Conservation (phyloP, 2,797 vertebrate species). For the Periparus ater region DNA sequence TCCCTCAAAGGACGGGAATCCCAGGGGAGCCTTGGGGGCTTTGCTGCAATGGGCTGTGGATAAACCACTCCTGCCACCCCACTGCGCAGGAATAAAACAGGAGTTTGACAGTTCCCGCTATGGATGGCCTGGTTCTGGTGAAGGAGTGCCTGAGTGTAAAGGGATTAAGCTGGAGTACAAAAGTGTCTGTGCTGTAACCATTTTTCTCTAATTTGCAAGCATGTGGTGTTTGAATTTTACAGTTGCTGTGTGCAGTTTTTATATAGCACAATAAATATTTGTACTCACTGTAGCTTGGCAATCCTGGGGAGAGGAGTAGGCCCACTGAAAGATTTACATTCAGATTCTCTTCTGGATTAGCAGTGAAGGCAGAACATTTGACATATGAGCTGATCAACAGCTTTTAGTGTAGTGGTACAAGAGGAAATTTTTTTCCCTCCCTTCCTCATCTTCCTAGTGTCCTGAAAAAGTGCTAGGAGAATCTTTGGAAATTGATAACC, state of each 20-base stretch:
- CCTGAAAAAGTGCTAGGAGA: background rate
- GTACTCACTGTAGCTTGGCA: background rate
- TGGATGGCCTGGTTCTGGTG: background rate
- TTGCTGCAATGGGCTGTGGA: background rate
- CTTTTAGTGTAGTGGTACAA: background rate
- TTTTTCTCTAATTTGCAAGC: background rate
- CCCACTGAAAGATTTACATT: background rate
- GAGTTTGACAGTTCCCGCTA: fast-evolving
- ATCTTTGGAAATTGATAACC: background rate
- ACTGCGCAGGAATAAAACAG: fast-evolving
- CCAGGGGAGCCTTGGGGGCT: background rate
- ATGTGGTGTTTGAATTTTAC: background rate
- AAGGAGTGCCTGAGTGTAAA: background rate
- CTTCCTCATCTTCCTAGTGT: fast-evolving
- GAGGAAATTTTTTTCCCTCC: fast-evolving
- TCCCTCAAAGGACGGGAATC: fast-evolving
- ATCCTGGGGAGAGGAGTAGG: background rate
- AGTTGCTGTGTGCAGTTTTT: background rate
- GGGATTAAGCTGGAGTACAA: background rate
- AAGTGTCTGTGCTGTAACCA: fast-evolving
- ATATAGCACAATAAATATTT: background rate
- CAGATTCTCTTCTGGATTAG: background rate
- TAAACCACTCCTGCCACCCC: fast-evolving
- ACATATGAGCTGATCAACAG: background rate
- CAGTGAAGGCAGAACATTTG: background rate